Percentiles rank a stretch among this genome's conserved stretches.
Evolutionary conservation across 2,888 invertebrate genomes (phyloP).

Genomic region (Phasia obesa): DNA sequence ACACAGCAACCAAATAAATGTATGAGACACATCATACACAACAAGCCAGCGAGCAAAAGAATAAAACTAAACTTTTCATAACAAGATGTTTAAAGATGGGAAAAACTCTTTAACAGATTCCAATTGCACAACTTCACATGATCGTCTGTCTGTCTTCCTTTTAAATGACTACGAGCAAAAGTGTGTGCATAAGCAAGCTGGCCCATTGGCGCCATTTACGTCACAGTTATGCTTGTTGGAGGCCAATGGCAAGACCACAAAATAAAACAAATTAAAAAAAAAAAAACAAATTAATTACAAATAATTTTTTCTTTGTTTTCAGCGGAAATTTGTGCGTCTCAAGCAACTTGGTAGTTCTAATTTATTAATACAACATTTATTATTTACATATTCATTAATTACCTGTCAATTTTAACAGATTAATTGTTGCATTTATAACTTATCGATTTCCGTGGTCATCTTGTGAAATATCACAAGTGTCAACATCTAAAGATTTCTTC

Average conservation of each 20-base stretch:
- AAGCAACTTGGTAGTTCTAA: background rate
- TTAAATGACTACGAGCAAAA: background rate
- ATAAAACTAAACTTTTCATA: constrained; percentile 31
- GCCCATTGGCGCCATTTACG: constrained; percentile 63
- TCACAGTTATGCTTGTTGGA: constrained; percentile 66
- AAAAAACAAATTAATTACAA: constrained; percentile 4
- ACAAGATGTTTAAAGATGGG: constrained; percentile 60
- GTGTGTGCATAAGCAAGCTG: constrained; percentile 7
- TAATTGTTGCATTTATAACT: background rate
- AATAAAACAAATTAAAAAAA: background rate
- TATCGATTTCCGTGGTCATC: background rate
- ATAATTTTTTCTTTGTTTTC: constrained; percentile 31
- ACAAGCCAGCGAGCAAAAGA: constrained; percentile 2
- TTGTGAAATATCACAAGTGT: constrained; percentile 31
- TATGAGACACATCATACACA: constrained; percentile 30
- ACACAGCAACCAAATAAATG: constrained; percentile 12
- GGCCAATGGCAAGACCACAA: constrained; percentile 68
- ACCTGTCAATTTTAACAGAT: constrained; percentile 41
- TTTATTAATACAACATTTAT: constrained; percentile 16
- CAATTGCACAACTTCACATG: background rate
- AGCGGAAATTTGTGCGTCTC: constrained; percentile 3
- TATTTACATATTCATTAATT: constrained; percentile 33
- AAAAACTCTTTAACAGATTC: constrained; percentile 33
- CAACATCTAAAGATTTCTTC: constrained; percentile 56
- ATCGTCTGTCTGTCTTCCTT: constrained; percentile 11